Evolutionary conservation across 2,888 invertebrate genomes (phyloP), one percentile per base, ranked within the genome.

Genomic region (Seira ritae): DNA sequence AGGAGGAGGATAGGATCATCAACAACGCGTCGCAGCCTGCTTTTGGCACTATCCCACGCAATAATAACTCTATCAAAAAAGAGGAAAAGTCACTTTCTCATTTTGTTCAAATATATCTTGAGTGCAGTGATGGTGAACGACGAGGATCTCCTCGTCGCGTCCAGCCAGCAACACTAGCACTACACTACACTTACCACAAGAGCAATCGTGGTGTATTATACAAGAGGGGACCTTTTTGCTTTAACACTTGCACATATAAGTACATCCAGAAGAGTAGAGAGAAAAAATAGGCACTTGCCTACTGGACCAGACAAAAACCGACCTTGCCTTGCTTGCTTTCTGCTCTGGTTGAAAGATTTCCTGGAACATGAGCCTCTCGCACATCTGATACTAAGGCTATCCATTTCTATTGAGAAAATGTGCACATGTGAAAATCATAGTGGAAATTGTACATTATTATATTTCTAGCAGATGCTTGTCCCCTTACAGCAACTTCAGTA

Each of bases 31-130:
- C 50, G 4, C 22, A 20, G 73, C 73, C 83, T 83, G 77, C 69
- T 78, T 65, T 72, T 77, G 75, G 82, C 73, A 78, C 69, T 65
- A 78, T 77, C 73, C 71, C 77, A 50, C 69, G 60, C 72, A 83
- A 83, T 78, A 71, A 83, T 83, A 83, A 83, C 83, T 77, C 78
- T 83, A 83, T 83, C 83, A 83, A 83, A 83, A 77, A 70, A 42
- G 24, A 68, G 73, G 78, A 78, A 78, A 78, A 83, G 83, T 83
- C 83, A 78, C 78, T 78, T 83, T 72, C 83, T 74, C 83, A 78
- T 83, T 83, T 78, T 60, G 72, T 31, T 73, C 62, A 83, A 83
- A 83, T 83, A 83, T 72, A 83, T 83, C 78, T 60, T 17, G 31
- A 67, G 83, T 74, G 77, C 83, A 83, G 83, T 83, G 67, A 83